A percentile compares a stretch with the other conserved stretches of the same genome.
These are phyloP conservation scores for Scolopax rusticola DNA, from an alignment of 2,797 vertebrate species.

Conservation along the genomic window DNA sequence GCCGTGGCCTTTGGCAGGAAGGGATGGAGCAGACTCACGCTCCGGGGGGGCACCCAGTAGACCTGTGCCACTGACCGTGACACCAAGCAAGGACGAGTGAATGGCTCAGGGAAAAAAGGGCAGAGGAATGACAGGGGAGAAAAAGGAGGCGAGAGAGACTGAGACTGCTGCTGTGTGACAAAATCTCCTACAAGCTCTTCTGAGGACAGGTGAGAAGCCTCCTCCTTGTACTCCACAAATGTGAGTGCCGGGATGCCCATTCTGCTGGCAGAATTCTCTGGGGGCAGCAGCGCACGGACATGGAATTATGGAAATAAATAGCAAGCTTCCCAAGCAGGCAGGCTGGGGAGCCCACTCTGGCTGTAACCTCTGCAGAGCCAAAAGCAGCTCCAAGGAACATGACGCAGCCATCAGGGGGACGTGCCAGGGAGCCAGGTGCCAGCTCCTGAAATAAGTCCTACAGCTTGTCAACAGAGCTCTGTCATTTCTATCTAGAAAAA, in stretches of 20 bases:
- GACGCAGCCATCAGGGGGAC: neutral
- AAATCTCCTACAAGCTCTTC: neutral
- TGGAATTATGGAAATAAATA: neutral
- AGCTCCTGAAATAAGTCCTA: constrained; percentile 51
- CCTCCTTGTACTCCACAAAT: fast-evolving
- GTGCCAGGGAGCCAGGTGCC: constrained; percentile 55
- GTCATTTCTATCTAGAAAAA: constrained; percentile 62
- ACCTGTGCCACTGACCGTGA: neutral
- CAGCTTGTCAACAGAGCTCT: constrained; percentile 53
- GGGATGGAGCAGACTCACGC: fast-evolving
- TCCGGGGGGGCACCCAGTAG: fast-evolving
- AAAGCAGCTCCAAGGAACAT: neutral
- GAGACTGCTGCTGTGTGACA: neutral
- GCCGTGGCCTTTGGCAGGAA: fast-evolving
- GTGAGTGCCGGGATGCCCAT: neutral
- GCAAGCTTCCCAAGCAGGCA: neutral
- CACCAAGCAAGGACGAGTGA: fast-evolving
- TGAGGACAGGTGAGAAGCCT: neutral
- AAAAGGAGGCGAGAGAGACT: neutral
- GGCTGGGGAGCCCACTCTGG: neutral
- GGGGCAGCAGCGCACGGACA: neutral
- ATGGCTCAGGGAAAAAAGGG: neutral
- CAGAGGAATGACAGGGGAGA: fast-evolving
- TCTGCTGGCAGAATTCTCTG: fast-evolving
- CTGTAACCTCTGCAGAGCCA: neutral